Percentiles rank a stretch among this genome's conserved stretches.
phyloP scores from a whole-genome alignment of 1,140 invertebrate species.

The Conopomorpha cramerella region DNA sequence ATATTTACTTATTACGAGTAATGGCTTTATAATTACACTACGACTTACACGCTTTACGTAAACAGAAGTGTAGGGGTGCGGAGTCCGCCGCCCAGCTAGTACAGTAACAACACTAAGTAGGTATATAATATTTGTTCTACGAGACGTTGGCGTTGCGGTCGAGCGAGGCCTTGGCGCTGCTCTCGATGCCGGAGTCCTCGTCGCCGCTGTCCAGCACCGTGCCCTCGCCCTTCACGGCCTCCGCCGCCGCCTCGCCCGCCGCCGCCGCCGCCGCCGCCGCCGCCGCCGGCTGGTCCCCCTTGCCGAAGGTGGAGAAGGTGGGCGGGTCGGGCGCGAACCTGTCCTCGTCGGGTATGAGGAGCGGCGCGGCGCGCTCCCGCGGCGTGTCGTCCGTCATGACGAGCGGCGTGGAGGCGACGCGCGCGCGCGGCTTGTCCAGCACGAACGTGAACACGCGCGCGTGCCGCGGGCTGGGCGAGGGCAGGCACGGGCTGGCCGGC shows the following conservation, averaged over 20 bases:
- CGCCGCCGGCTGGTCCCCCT: constrained; percentile 23
- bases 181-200: constrained; percentile 65
- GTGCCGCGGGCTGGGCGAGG: constrained; percentile 37
- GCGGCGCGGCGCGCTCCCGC: constrained; percentile 15
- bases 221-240: constrained; percentile 59
- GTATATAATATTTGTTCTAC: constrained; percentile 13
- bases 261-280: constrained; percentile 28
- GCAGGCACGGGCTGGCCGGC: constrained; percentile 54
- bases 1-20: no score
- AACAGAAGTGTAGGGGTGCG: no score
- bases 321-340: constrained; percentile 25
- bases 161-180: constrained; percentile 59
- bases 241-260: constrained; percentile 12
- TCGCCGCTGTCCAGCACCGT: constrained; percentile 64
- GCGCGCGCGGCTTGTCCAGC: constrained; percentile 23
- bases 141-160: constrained; percentile 51
- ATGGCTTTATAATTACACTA: no score
- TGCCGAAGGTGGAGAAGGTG: constrained; percentile 47
- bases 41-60: constrained; percentile 5
- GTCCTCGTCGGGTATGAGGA: constrained; percentile 12
- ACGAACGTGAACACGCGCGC: constrained; percentile 41
- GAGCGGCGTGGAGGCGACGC: constrained; percentile 11
- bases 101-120: no score
- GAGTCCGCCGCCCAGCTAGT: no score
- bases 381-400: constrained; percentile 38